phyloP scores from a whole-genome alignment of 2,113 vertebrate genomes.

The Pavo muticus region DNA sequence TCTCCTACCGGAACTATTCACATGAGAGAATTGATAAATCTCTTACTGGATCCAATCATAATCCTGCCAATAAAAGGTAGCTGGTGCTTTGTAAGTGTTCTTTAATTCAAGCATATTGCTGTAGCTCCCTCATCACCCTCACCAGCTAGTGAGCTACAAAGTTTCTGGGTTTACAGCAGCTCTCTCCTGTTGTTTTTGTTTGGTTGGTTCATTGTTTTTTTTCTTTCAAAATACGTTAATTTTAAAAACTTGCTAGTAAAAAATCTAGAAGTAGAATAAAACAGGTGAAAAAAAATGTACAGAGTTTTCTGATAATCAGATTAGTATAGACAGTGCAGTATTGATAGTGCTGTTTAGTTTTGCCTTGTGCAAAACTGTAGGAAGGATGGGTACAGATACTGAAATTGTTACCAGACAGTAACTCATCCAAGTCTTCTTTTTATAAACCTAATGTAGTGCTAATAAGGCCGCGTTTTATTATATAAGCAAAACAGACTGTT shows the following conservation, averaged over 20 bases:
- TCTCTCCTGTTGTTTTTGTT: not conserved
- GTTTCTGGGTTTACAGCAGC: not conserved
- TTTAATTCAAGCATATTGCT: not conserved
- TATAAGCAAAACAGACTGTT: not conserved
- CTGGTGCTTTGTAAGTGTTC: not conserved
- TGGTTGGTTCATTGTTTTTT: not conserved
- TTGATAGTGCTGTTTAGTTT: not conserved
- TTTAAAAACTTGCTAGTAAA: not conserved
- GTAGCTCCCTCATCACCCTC: not conserved
- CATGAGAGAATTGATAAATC: not conserved
- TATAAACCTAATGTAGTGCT: not conserved
- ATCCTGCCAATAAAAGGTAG: not conserved
- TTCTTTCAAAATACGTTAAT: not conserved
- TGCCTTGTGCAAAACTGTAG: not conserved
- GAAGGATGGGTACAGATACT: not conserved
- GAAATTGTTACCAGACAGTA: not conserved
- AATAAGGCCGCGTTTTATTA: not conserved
- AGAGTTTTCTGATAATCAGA: not conserved
- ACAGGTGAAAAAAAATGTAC: not conserved
- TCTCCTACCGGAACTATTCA: not conserved
- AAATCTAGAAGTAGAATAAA: not conserved
- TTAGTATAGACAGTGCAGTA: not conserved
- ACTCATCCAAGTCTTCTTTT: not conserved
- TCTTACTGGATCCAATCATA: not conserved
- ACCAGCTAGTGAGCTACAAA: not conserved